A percentile compares a stretch with the other conserved stretches of the same genome.
phyloP scores from a whole-genome alignment of 2,888 invertebrate species.

The Eristalis pertinax region DNA sequence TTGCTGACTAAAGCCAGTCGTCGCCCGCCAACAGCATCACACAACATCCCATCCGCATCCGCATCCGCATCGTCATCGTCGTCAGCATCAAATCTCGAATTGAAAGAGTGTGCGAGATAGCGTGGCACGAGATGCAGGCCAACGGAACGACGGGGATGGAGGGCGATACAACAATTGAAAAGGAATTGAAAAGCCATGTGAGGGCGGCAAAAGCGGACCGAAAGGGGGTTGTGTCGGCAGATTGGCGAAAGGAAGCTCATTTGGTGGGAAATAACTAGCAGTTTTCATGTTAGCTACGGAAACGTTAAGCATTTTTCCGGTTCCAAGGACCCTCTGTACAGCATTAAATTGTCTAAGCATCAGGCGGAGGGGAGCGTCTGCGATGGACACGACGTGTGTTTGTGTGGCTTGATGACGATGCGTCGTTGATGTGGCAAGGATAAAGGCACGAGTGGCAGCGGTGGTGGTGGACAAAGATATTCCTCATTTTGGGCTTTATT shows the following conservation, averaged over 20 bases:
- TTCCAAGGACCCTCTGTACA: slow-evolving; percentile 44
- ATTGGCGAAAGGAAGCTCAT: slow-evolving; percentile 59
- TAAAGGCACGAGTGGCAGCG: slow-evolving; percentile 1
- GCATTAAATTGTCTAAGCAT: slow-evolving; percentile 63
- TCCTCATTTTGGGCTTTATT: slow-evolving; percentile 52
- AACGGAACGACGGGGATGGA: slow-evolving; percentile 29
- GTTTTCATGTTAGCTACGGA: slow-evolving; percentile 55
- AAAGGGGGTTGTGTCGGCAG: not conserved
- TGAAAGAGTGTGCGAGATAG: slow-evolving; percentile 37
- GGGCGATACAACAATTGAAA: slow-evolving; percentile 57
- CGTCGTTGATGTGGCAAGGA: slow-evolving; percentile 30
- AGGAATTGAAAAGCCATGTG: slow-evolving; percentile 55
- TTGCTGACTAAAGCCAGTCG: slow-evolving; percentile 9
- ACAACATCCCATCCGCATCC: not conserved
- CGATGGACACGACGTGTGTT: slow-evolving; percentile 27
- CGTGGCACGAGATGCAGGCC: slow-evolving; percentile 29
- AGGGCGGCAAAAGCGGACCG: not conserved
- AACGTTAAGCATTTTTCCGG: slow-evolving; percentile 56
- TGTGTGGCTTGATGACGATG: slow-evolving; percentile 25
- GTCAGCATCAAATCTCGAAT: slow-evolving; percentile 65
- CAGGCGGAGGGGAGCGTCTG: slow-evolving; percentile 18
- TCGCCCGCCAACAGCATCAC: not conserved
- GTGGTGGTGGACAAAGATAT: slow-evolving; percentile 37
- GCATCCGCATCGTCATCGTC: slow-evolving; percentile 18
- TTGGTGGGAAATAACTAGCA: slow-evolving; percentile 63